Evolutionary conservation across 2,113 vertebrate species (phyloP), one percentile per base, ranked within the genome.

Genomic region (Microtus pennsylvanicus): DNA sequence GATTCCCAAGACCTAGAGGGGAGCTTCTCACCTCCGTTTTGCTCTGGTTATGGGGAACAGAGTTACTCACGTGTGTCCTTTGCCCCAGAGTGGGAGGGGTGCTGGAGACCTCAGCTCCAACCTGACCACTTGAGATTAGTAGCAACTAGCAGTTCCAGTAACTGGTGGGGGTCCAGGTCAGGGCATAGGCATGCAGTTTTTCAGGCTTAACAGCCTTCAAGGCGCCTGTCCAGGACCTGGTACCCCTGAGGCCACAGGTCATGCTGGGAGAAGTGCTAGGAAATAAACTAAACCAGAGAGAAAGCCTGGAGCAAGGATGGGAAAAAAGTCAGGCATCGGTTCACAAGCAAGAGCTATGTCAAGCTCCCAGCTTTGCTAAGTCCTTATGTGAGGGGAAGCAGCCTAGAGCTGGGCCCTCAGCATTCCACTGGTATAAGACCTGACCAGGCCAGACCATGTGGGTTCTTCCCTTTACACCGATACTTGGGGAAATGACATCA

Each of bases 201-300:
- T 26, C 5, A 24, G 76, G 63, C 47, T 24, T 58, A 22, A 13
- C 42, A 42, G 75, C 16, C 77, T 80, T 80, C 30, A n/a, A 8
- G 58, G 81, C 0, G 0, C 80, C 76, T 95, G 72, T 63, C 21
- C n/a, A 8, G 33, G 89, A 65, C 30, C 72, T 42, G 63, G 82
- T 5, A 21, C 10, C 26, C 47, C 30, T 83, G 88, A 96, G 28
- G 47, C 93, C 75, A 93, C 85, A 97, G 58, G 83, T 96, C 88
- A 90, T n/a, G 38, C 19, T 72, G 7, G 50, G 65, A 58, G 65
- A 86, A 58, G 55, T 89, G 38, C 63, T 78, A 26, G 11, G 33
- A 58, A 86, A 35, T 12, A 80, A 65, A 33, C 11, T 82, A 76
- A 74, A 24, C 50, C 22, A 63, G 35, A 63, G 35, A 89, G 28